These are phyloP conservation scores for Dasysyrphus albostriatus DNA, from an alignment of 2,888 invertebrate genomes.

Conservation along the genomic window DNA sequence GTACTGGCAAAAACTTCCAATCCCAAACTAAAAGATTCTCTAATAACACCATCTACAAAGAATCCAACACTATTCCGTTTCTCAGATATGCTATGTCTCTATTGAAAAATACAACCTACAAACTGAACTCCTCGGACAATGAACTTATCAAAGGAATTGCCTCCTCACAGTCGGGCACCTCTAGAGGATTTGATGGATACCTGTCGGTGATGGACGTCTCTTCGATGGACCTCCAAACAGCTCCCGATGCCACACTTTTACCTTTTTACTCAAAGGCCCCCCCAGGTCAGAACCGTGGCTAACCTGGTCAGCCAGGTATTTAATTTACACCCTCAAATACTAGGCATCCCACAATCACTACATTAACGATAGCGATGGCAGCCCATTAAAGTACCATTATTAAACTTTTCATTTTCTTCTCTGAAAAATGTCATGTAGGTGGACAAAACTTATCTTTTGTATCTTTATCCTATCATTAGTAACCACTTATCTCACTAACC, in stretches of 20 bases:
- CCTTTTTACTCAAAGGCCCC: neutral
- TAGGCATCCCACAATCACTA: too few species aligned
- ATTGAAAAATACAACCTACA: neutral
- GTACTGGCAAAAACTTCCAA: neutral
- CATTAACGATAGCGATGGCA: too few species aligned
- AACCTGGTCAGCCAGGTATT: neutral
- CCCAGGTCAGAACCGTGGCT: neutral
- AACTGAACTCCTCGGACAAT: neutral
- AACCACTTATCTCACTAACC: too few species aligned
- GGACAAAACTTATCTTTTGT: too few species aligned
- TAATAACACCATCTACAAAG: neutral
- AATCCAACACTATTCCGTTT: neutral
- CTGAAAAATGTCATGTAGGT: too few species aligned
- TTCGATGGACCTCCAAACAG: neutral
- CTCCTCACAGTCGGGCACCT: neutral
- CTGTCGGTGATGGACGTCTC: neutral
- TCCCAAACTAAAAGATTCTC: neutral
- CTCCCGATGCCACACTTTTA: neutral
- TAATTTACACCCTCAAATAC: too few species aligned
- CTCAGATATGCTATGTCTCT: neutral
- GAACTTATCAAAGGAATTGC: neutral
- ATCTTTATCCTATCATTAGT: too few species aligned
- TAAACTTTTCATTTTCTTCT: too few species aligned
- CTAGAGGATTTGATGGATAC: neutral
- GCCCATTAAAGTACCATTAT: too few species aligned